Conservation (phyloP, 2,888 invertebrate species). For the Mimas tiliae region DNA sequence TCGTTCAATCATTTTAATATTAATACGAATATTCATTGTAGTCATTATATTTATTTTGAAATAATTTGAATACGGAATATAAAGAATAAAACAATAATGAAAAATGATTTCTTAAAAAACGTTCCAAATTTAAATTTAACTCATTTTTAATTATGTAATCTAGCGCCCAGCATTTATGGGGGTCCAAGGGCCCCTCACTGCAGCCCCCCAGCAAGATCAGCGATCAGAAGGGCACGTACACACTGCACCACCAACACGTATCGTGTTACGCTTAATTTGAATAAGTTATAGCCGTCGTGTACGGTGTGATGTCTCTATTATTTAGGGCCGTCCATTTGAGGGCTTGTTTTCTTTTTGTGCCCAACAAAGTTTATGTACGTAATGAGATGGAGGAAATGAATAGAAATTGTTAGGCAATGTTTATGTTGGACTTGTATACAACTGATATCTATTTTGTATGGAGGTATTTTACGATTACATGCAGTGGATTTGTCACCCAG, state of each 20-base stretch:
- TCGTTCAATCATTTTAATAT: too few relatives aligned
- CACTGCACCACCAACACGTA: conserved; percentile 48
- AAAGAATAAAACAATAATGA: too few relatives aligned
- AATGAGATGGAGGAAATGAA: conserved; percentile 26
- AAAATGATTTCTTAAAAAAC: too few relatives aligned
- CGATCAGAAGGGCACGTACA: conserved; percentile 63
- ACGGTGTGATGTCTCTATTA: conserved; percentile 74
- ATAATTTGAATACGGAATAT: too few relatives aligned
- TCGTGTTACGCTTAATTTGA: conserved; percentile 76
- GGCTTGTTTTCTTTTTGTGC: conserved; percentile 27
- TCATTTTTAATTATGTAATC: not conserved
- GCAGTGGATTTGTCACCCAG: not conserved
- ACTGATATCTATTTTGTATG: not conserved
- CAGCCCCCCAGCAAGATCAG: conserved; percentile 20
- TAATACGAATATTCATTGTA: too few relatives aligned
- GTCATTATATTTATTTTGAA: too few relatives aligned
- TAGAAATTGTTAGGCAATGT: conserved; percentile 21
- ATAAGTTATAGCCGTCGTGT: conserved; percentile 67
- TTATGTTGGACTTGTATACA: conserved; percentile 16
- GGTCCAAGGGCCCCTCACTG: not conserved
- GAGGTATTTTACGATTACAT: not conserved
- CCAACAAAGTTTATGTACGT: conserved; percentile 25
- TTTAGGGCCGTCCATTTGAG: conserved; percentile 48
- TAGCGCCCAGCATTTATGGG: not conserved
- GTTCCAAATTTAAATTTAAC: too few relatives aligned